A percentile compares a stretch with the other conserved stretches of the same genome.
Conservation (phyloP, 2,888 invertebrate genomes). For the Drosophila affinis region DNA sequence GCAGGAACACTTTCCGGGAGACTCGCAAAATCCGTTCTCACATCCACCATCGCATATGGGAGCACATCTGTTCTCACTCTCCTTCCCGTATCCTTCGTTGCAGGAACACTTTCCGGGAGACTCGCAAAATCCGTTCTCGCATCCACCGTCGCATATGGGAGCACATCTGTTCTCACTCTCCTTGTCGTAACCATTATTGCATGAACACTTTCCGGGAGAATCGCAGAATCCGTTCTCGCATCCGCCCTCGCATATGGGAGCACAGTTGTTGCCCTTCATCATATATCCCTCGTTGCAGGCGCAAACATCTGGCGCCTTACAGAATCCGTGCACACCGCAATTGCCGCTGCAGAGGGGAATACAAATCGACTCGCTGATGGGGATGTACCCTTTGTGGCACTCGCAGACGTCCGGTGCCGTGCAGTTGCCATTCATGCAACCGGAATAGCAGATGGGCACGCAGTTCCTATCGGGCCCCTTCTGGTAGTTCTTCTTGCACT, state of each 20-base stretch:
- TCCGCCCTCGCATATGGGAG: constrained; percentile 16
- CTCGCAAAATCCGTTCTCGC: constrained; percentile 21
- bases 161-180: background rate
- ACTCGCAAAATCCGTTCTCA: constrained; percentile 30
- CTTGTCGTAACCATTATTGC: background rate
- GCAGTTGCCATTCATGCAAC: constrained; percentile 31
- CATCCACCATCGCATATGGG: constrained; percentile 22
- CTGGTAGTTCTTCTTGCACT: constrained; percentile 42
- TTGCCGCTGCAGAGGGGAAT: constrained; percentile 8
- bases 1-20: constrained; percentile 39
- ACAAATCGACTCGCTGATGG: constrained; percentile 15
- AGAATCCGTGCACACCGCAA: constrained; percentile 38
- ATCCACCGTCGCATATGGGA: constrained; percentile 4
- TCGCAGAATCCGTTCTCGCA: constrained; percentile 39
- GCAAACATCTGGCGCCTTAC: constrained; percentile 34
- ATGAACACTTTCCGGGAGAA: constrained; percentile 26
- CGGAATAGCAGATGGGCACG: constrained; percentile 77
- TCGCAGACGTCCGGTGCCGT: constrained; percentile 18
- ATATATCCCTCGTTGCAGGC: constrained; percentile 26
- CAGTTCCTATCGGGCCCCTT: constrained; percentile 54
- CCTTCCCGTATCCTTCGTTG: background rate
- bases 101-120: constrained; percentile 35
- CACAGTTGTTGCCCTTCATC: constrained; percentile 3
- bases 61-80: background rate
- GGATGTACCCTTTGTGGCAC: constrained; percentile 18